Base-by-base conservation (phyloP, 1,140 invertebrate genomes). In the Drosophila kikkawai region DNA sequence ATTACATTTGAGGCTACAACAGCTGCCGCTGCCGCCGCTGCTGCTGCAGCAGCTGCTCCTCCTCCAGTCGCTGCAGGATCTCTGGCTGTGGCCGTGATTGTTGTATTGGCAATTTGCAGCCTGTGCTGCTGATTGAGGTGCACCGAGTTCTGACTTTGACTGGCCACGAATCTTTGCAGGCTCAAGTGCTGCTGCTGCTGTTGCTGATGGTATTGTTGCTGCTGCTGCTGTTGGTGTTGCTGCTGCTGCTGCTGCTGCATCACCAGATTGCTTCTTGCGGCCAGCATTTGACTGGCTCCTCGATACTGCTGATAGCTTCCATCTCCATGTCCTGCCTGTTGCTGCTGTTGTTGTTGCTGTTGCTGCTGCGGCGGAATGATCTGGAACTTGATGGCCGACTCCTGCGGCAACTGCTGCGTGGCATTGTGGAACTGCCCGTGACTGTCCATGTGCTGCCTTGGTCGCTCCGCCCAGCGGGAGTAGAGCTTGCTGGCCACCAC, bases 331-430 rank as follows among this genome's bases (percentile, higher is more conserved):
- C 37, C 48, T 59, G 58, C 73, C 73, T 70, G 57, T 60, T 80
- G 81, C n/a, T 90, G 87, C 3, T 45, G 44, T 9, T 34, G 32
- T 15, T 82, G 80, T 12, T 80, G 81, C 12, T 84, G 83, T 4
- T 79, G 83, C n/a, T 90, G 85, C 39, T 92, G 91, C 67, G 90
- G 87, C 61, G 90, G 92, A 90, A 93, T 93, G 74, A 93, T 92
- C 91, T 93, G 92, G 66, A 93, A 93, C 77, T 93, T 93, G 53
- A 93, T 93, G 39, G 91, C 87, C 57, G 82, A 83, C 58, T 92
- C 91, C 51, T 91, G 91, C 36, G 84, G 59, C 80, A 91, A 63
- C 53, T 91, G 84, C 67, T 92, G 91, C 39, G 87, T 91, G 55
- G 80, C 83, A 75, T 80, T 80, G 68, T 92, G 91, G 22, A 79